A percentile compares a stretch with the other conserved stretches of the same genome.
phyloP scores from a whole-genome alignment of 2,797 vertebrate genomes.

The Enteromius thamalakanensis region DNA sequence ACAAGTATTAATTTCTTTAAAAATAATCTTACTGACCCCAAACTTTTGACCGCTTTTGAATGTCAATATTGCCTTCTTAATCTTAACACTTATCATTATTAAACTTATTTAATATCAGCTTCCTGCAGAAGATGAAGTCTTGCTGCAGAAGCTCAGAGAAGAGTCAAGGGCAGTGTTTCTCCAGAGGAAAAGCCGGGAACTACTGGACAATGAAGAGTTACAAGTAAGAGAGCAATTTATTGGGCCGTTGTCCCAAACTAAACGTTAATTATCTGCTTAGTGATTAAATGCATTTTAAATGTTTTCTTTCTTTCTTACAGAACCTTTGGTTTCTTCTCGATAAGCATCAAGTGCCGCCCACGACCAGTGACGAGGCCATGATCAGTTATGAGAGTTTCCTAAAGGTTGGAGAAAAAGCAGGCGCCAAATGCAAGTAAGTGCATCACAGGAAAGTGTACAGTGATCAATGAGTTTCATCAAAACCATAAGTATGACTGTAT shows the following conservation, averaged over 20 bases:
- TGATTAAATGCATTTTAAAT: not conserved
- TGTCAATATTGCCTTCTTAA: not conserved
- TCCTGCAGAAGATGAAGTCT: slow-evolving; percentile 94
- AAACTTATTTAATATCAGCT: slow-evolving; percentile 72
- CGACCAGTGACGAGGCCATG: slow-evolving; percentile 95
- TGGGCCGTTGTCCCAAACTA: not conserved
- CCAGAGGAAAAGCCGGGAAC: slow-evolving; percentile 96
- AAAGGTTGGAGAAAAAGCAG: slow-evolving; percentile 92
- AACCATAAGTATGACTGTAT: not conserved
- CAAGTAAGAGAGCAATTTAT: slow-evolving; percentile 78
- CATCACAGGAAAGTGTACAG: slow-evolving; percentile 2
- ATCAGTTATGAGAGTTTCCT: slow-evolving; percentile 95
- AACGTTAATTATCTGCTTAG: not conserved
- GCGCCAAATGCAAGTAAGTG: slow-evolving; percentile 92
- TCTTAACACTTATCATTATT: not conserved
- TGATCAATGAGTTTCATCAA: not conserved
- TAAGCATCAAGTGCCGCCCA: slow-evolving; percentile 94
- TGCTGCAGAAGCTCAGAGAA: slow-evolving; percentile 95
- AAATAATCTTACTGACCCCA: not conserved
- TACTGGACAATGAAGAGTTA: slow-evolving; percentile 96
- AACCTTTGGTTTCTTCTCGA: slow-evolving; percentile 97
- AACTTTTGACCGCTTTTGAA: not conserved
- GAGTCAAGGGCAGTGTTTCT: slow-evolving; percentile 98
- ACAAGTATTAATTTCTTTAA: not conserved
- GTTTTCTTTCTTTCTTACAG: slow-evolving; percentile 69